phyloP scores from a whole-genome alignment of 2,888 invertebrate genomes.

The Xestoiulus laeticollis region DNA sequence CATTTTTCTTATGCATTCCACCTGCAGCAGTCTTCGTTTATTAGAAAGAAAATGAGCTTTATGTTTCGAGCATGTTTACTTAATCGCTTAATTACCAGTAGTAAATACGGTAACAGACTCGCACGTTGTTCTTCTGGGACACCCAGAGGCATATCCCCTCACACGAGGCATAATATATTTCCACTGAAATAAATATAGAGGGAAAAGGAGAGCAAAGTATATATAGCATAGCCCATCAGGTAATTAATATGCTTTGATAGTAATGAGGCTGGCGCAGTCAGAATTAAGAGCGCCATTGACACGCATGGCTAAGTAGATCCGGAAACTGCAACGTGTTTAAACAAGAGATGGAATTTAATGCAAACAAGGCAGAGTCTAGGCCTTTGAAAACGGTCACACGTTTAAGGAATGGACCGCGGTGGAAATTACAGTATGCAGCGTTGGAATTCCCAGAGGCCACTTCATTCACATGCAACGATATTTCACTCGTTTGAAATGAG shows the following conservation, averaged over 20 bases:
- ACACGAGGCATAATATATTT: not conserved
- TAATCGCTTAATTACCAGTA: slow-evolving; percentile 50
- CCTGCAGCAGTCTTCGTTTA: slow-evolving; percentile 31
- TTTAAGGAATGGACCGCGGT: not conserved
- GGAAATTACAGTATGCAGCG: not conserved
- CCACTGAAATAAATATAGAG: not conserved
- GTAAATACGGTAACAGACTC: slow-evolving; percentile 49
- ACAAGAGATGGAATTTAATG: not conserved
- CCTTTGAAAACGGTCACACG: not conserved
- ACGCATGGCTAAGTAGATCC: slow-evolving; percentile 26
- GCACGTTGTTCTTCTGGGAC: slow-evolving; percentile 50
- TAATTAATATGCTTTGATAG: slow-evolving; percentile 26
- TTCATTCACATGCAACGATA: not conserved
- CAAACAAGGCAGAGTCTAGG: not conserved
- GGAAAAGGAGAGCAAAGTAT: not conserved
- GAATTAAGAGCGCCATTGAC: slow-evolving; percentile 26
- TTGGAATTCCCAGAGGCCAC: not conserved
- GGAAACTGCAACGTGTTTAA: slow-evolving; percentile 11
- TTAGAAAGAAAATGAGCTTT: slow-evolving; percentile 46
- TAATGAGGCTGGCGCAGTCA: slow-evolving; percentile 26
- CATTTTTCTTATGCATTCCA: slow-evolving; percentile 48
- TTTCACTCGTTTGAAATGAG: slow-evolving; percentile 12
- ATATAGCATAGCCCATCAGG: slow-evolving; percentile 6
- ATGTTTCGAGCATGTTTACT: slow-evolving; percentile 47
- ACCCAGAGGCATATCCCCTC: slow-evolving; percentile 42